Conservation (phyloP, 2,888 invertebrate species). For the Panzeria rudis region DNA sequence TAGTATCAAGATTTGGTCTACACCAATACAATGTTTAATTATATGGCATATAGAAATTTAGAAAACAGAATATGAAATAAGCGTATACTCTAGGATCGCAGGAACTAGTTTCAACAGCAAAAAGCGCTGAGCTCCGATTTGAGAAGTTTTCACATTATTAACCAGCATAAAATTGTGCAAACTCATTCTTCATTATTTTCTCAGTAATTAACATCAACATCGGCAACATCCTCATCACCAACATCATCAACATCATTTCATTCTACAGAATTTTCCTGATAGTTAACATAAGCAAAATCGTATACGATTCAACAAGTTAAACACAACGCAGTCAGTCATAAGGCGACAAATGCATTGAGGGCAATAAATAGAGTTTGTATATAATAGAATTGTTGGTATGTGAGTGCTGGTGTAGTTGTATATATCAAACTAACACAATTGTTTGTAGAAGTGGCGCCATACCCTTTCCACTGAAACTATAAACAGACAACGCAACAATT, state of each 20-base stretch:
- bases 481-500: neutral
- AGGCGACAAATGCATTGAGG: slow-evolving; percentile 64
- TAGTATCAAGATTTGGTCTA: slow-evolving; percentile 1
- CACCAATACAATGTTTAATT: slow-evolving; percentile 45
- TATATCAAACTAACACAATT: neutral
- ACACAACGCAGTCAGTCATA: slow-evolving; percentile 59
- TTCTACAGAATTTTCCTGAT: slow-evolving; percentile 23
- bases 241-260: slow-evolving; percentile 32
- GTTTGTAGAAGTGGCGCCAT: slow-evolving; percentile 10
- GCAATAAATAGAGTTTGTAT: slow-evolving; percentile 55
- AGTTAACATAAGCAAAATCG: slow-evolving; percentile 47
- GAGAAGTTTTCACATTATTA: slow-evolving; percentile 47
- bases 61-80: slow-evolving; percentile 40
- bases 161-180: slow-evolving; percentile 25
- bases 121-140: neutral
- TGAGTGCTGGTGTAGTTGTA: slow-evolving; percentile 2
- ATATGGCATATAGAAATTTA: slow-evolving; percentile 28
- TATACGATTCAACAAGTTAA: slow-evolving; percentile 74
- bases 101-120: slow-evolving; percentile 15
- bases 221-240: slow-evolving; percentile 17
- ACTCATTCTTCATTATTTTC: slow-evolving; percentile 41
- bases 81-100: neutral
- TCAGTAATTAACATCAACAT: slow-evolving; percentile 30
- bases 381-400: neutral
- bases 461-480: neutral